These are phyloP conservation scores for Hermaeophaga mercurialis DNA, from an alignment of 2,888 invertebrate genomes.

Conservation along the genomic window DNA sequence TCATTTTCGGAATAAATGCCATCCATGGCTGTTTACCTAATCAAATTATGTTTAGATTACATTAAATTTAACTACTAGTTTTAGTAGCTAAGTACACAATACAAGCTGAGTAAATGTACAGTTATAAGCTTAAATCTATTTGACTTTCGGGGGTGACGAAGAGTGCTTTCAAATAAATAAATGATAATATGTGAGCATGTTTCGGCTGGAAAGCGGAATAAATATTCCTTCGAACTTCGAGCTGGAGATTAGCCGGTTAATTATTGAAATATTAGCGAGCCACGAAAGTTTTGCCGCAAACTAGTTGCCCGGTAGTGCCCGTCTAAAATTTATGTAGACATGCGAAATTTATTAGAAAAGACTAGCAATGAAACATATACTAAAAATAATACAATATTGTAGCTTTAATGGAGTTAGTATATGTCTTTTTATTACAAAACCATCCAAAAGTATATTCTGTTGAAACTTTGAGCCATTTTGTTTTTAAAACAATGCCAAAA, in stretches of 20 bases:
- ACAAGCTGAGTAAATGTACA: constrained; percentile 41
- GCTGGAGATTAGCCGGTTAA: constrained; percentile 20
- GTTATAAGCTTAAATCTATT: constrained; percentile 44
- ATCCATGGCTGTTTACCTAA: constrained; percentile 47
- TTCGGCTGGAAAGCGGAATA: constrained; percentile 15
- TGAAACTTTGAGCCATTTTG: too few relatives aligned
- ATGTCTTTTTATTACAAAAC: too few relatives aligned
- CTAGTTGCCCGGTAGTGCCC: too few relatives aligned
- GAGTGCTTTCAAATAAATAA: constrained; percentile 43
- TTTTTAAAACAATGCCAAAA: too few relatives aligned
- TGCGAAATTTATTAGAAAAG: too few relatives aligned
- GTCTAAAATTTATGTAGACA: too few relatives aligned
- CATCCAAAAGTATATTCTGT: too few relatives aligned
- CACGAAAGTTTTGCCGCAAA: not conserved
- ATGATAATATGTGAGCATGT: constrained; percentile 28
- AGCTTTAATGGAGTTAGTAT: too few relatives aligned
- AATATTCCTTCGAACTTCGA: constrained; percentile 20
- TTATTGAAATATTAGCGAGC: constrained; percentile 20
- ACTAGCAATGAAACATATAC: too few relatives aligned
- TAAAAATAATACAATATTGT: too few relatives aligned
- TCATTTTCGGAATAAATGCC: constrained; percentile 41
- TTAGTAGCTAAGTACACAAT: constrained; percentile 43
- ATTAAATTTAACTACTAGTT: constrained; percentile 48
- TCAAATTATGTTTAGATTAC: constrained; percentile 47
- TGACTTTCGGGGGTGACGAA: constrained; percentile 42